Evolutionary conservation across 2,113 vertebrate genomes (phyloP).

Genomic region (Psettodes erumei): DNA sequence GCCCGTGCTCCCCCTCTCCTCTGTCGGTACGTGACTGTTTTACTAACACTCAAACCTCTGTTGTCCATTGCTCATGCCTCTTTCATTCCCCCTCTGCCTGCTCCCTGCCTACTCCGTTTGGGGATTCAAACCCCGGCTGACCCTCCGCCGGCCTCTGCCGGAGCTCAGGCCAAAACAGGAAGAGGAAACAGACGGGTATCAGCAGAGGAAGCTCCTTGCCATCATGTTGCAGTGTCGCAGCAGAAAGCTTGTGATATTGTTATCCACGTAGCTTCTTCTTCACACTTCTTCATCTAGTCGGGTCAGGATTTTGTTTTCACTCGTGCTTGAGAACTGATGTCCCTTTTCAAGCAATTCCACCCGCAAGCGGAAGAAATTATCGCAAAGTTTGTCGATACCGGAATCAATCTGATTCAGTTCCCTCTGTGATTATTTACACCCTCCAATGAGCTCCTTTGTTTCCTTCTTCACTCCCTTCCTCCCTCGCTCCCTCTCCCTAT

Average conservation of each 20-base stretch:
- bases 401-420: too few species aligned
- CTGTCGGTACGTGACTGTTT: conserved; percentile 71
- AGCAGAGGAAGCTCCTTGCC: conserved; percentile 61
- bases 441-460: not conserved
- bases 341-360: not conserved
- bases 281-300: not conserved
- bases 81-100: conserved; percentile 54
- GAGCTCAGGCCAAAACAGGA: conserved; percentile 70
- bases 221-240: not conserved
- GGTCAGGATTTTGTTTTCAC: not conserved
- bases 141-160: conserved; percentile 63
- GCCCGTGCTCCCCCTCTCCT: conserved; percentile 50
- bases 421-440: not conserved
- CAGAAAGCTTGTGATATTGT: not conserved
- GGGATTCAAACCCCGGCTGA: conserved; percentile 71
- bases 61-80: conserved; percentile 61
- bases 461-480: not conserved
- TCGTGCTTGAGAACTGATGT: not conserved
- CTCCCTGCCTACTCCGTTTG: conserved; percentile 53
- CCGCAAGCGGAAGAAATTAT: too few species aligned
- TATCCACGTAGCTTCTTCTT: not conserved
- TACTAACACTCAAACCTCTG: conserved; percentile 72
- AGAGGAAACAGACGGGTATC: conserved; percentile 78
- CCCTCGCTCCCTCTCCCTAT: not conserved
- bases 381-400: too few species aligned